Evolutionary conservation across 2,888 invertebrate species (phyloP).

Genomic region (Uropetala carovei): DNA sequence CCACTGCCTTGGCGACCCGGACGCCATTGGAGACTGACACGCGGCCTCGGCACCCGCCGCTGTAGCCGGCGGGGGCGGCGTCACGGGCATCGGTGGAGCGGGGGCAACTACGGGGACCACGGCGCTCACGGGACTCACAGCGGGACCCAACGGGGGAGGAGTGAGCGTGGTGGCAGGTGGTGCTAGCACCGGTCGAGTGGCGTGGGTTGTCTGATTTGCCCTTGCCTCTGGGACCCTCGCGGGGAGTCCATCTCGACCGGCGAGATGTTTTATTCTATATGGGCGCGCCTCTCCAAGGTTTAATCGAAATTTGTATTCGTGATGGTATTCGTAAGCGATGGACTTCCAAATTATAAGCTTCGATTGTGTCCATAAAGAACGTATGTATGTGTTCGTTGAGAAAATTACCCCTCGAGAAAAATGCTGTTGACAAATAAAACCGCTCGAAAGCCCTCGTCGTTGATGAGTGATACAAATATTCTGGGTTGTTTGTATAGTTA

Average conservation of each 20-base stretch:
- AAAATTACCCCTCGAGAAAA: no score
- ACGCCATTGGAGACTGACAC: constrained; percentile 73
- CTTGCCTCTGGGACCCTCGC: no score
- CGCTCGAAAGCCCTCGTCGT: no score
- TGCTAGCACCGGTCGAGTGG: constrained; percentile 77
- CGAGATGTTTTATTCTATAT: no score
- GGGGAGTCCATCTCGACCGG: no score
- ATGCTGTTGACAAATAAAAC: no score
- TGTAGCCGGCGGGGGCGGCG: constrained; percentile 67
- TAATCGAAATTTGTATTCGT: not conserved
- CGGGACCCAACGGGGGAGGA: not conserved
- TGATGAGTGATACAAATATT: no score
- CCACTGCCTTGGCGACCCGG: constrained; percentile 76
- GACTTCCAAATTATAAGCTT: no score
- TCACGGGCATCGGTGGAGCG: constrained; percentile 71
- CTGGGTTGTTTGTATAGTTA: no score
- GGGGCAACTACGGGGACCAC: constrained; percentile 60
- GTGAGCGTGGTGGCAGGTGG: constrained; percentile 68
- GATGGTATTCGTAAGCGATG: not conserved
- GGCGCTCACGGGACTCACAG: not conserved
- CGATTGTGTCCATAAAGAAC: no score
- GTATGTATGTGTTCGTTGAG: no score
- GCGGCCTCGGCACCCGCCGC: constrained; percentile 73
- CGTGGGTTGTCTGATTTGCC: constrained; percentile 79
- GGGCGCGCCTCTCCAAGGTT: not conserved